A percentile compares a stretch with the other conserved stretches of the same genome.
phyloP scores from a whole-genome alignment of 2,888 invertebrate species.

The Anthoptus insignis region DNA sequence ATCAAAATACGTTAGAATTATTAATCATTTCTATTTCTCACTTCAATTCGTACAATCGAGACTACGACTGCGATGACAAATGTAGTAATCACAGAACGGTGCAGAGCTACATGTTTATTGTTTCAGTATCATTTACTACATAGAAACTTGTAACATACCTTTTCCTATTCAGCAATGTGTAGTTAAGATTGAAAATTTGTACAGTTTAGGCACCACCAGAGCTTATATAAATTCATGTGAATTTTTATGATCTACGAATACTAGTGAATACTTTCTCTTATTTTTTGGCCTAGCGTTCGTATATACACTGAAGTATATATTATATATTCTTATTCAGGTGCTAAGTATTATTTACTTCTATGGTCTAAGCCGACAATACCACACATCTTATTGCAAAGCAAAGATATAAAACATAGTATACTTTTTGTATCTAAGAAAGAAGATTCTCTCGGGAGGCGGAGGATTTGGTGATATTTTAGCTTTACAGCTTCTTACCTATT shows the following conservation, averaged over 20 bases:
- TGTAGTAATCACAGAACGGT: not conserved
- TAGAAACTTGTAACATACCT: not conserved
- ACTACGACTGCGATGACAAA: not conserved
- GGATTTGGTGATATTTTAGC: conserved; percentile 84
- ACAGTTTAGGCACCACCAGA: not conserved
- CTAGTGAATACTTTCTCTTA: not conserved
- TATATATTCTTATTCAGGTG: conserved; percentile 53
- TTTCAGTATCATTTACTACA: not conserved
- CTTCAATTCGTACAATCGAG: not conserved
- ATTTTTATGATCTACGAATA: not conserved
- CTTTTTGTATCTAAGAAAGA: conserved; percentile 65
- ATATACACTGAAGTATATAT: conserved; percentile 37
- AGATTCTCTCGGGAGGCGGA: conserved; percentile 72
- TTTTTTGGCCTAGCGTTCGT: conserved; percentile 39
- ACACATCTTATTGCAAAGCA: conserved; percentile 79
- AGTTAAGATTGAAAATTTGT: not conserved
- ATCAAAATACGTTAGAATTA: conserved; percentile 49
- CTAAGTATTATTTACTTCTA: conserved; percentile 53
- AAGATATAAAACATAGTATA: conserved; percentile 61
- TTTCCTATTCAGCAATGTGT: not conserved
- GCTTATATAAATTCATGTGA: not conserved
- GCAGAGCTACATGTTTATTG: not conserved
- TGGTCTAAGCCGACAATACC: conserved; percentile 77
- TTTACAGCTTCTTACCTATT: conserved; percentile 80
- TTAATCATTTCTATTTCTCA: not conserved